Evolutionary conservation across 2,888 invertebrate genomes (phyloP), one percentile per base, ranked within the genome.

Genomic region (Ptychoptera contaminata): DNA sequence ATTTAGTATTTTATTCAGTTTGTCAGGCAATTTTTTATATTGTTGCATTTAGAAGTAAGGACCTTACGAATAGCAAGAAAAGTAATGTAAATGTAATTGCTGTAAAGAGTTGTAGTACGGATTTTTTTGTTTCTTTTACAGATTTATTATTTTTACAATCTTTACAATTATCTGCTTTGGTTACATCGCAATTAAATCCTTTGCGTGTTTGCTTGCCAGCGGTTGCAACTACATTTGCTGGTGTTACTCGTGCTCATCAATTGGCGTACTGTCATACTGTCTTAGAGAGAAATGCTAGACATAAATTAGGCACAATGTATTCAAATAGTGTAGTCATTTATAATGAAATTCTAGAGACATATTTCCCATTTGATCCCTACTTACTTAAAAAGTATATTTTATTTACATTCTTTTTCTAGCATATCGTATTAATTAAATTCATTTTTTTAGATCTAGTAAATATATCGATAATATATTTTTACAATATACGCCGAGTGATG

Each of bases 11-110:
- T 67, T 93, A 92, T 60, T 78, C 86, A 1, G 76, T 91, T 4
- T 93, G 93, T 54, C 94, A 97, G 63, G 80, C 88, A 0, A 69
- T 94, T 38, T 94, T 97, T 67, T 93, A 96, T 63, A 70, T 93
- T 12, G 79, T 97, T 48, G 83, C 87, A 0, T 94, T 93, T 61
- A 77, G 91, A 48, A 84, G 90, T 60, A 80, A 79, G 53, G 83
- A 92, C 57, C 70, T 96, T 53, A 77, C 88, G 37, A 72, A 71
- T 46, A 76, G 71, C 53, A 78, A 78, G 59, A 82, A 82, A 68
- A 81, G 91, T 86, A 63, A 74, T 73, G 70, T 47, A 41, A 45
- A 38, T 39, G 10, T 14, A 29, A 35, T 16, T 39, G 10, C 36
- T 40, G 11, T 12, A 16, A 23, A 42, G 5, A 23, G 8, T 5